phyloP scores from a whole-genome alignment of 2,888 invertebrate species.

The Thalpophila matura region DNA sequence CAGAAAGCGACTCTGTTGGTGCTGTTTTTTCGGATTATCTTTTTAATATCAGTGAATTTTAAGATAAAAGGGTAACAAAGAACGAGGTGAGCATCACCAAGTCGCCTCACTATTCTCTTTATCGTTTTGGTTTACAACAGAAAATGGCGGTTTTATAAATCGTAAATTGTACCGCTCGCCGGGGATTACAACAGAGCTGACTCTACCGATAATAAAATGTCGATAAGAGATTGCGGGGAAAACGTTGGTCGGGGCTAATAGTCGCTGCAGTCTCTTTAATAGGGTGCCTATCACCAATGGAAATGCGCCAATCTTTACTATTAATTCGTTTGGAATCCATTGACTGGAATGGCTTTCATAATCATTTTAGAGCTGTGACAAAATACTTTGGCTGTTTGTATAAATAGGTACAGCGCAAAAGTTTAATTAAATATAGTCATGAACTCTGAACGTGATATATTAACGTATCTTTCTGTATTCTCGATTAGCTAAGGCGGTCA shows the following conservation, averaged over 20 bases:
- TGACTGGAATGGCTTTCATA: not conserved
- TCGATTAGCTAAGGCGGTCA: not conserved
- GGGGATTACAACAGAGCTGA: constrained; percentile 85
- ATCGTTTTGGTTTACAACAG: constrained; percentile 81
- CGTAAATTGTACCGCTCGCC: constrained; percentile 84
- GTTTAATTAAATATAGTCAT: no score
- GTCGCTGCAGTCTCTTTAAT: constrained; percentile 76
- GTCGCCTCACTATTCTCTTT: constrained; percentile 75
- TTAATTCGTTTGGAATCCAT: constrained; percentile 50
- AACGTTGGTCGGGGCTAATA: constrained; percentile 76
- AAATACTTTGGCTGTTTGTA: not conserved
- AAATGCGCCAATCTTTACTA: constrained; percentile 73
- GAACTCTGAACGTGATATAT: not conserved
- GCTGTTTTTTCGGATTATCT: constrained; percentile 75
- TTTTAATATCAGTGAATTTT: constrained; percentile 81
- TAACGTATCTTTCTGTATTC: not conserved
- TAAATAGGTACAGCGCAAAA: no score
- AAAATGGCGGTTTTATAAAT: constrained; percentile 82
- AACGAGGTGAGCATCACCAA: constrained; percentile 69
- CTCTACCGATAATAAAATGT: constrained; percentile 88
- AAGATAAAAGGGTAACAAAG: constrained; percentile 72
- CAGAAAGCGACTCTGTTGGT: constrained; percentile 50
- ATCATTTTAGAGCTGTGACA: not conserved
- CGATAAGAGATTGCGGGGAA: constrained; percentile 83
- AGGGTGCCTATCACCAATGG: constrained; percentile 76